phyloP scores from a whole-genome alignment of 2,888 invertebrate species.

The Apamea anceps region DNA sequence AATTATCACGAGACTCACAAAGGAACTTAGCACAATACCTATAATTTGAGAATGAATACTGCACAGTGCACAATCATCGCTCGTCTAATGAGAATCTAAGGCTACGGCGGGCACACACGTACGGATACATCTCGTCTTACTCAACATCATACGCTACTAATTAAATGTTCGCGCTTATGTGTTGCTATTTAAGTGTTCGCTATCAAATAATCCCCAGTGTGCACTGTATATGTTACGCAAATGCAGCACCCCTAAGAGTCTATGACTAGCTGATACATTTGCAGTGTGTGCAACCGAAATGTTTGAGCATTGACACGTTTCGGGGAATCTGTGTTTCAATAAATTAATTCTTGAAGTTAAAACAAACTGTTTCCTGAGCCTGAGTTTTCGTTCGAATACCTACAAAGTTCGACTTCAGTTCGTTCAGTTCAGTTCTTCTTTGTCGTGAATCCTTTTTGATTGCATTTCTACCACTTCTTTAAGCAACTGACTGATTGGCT shows the following conservation, averaged over 20 bases:
- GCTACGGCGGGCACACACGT: not conserved
- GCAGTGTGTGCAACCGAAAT: not conserved
- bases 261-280: slow-evolving; percentile 20
- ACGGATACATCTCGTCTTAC: slow-evolving; percentile 15
- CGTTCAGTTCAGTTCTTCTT: too few relatives aligned
- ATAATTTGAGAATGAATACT: not conserved
- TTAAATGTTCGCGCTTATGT: slow-evolving; percentile 50
- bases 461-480: too few relatives aligned
- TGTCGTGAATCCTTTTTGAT: not conserved
- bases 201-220: slow-evolving; percentile 54
- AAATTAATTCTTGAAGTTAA: not conserved
- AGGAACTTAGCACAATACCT: not conserved
- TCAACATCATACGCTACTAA: slow-evolving; percentile 39
- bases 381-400: not conserved
- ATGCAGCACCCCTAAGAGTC: slow-evolving; percentile 14
- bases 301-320: slow-evolving; percentile 1
- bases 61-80: slow-evolving; percentile 6
- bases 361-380: not conserved
- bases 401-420: not conserved
- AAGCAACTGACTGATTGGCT: too few relatives aligned
- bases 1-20: slow-evolving; percentile 6
- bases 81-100: slow-evolving; percentile 11
- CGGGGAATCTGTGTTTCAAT: not conserved
- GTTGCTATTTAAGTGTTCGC: slow-evolving; percentile 43
- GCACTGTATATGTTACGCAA: slow-evolving; percentile 26